Base-by-base conservation (phyloP, 2,888 invertebrate species). In the Luperina nickerlii region DNA sequence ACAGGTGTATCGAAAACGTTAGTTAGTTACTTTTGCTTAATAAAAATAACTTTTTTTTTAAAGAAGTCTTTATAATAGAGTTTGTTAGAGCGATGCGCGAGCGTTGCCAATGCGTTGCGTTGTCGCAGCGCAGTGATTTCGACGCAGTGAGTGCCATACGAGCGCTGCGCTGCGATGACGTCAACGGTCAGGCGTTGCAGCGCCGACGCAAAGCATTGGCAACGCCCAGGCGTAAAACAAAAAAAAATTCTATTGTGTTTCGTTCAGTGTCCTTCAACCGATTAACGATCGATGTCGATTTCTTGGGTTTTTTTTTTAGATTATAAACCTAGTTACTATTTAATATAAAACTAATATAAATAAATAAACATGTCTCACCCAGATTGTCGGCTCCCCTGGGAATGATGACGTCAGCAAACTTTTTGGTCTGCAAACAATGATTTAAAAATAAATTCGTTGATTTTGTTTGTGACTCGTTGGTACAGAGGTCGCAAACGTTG, bases 401-500 rank as follows among this genome's bases (percentile, higher is more conserved):
- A 94, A 99, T 99, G 92, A 99, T 99, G 74, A 99, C 99, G 97
- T 99, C 99, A 77, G 99, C 99, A 97, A 99, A 99, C 95, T 99
- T 99, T 97, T 99, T 99, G 1, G 99, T 99, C 98, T 99, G 97
- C 74, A 98, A 97, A 81, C 71, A 84, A 84, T 45, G 0, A 69
- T 32, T 57, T 1, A 5, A 51, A 45, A 70, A 45, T 85, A 2
- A 51, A 42, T 54, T 63, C 9, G 2, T 5, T 42, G 20, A 67
- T 42, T 51, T 69, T 15, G 20, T 27, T 48, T 48, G 27, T 48
- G 27, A 7, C 3, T 20, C 27, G 27, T 1, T 45, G n/a, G n/a
- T 45, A 6, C 27, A 68, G 7, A 3, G 6, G 1, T 11, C 63
- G 32, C 15, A 62, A 27, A 15, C 9, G 32, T 20, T 18, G 1